Percentiles rank a stretch among this genome's conserved stretches.
Conservation (phyloP, 2,888 invertebrate genomes). For the Chrysolina haemoptera region DNA sequence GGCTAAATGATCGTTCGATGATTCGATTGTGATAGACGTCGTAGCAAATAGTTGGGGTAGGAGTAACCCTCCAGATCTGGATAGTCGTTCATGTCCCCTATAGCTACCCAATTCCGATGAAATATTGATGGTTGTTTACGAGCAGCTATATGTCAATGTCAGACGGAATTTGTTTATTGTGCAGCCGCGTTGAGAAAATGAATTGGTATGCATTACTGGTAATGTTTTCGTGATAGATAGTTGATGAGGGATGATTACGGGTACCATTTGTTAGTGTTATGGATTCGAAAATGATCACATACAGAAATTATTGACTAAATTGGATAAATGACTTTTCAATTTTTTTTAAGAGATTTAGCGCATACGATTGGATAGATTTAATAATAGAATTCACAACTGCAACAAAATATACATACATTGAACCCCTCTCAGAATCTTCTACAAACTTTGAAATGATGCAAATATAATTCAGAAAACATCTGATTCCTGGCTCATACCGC, state of each 20-base stretch:
- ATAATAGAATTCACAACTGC: no score
- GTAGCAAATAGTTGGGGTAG: constrained; percentile 31
- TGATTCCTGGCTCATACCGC: no score
- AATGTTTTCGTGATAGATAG: constrained; percentile 5
- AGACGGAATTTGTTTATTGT: constrained; percentile 46
- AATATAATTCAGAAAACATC: no score
- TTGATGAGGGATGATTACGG: not conserved
- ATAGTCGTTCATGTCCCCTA: constrained; percentile 50
- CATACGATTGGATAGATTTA: no score
- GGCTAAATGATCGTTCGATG: constrained; percentile 55
- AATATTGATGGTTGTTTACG: constrained; percentile 49
- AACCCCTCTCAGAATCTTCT: no score
- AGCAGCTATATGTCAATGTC: constrained; percentile 51
- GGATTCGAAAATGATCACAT: not conserved
- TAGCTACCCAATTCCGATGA: constrained; percentile 50
- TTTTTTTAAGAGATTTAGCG: no score
- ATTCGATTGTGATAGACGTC: constrained; percentile 49
- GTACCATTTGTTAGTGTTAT: not conserved
- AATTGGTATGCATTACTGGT: constrained; percentile 10
- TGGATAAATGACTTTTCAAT: no score
- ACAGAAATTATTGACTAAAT: no score
- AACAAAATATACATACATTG: no score
- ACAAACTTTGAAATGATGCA: no score
- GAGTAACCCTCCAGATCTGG: not conserved
- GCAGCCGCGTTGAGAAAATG: not conserved